A percentile compares a stretch with the other conserved stretches of the same genome.
Evolutionary conservation across 2,113 vertebrate genomes (phyloP).

Genomic region (Naja naja): DNA sequence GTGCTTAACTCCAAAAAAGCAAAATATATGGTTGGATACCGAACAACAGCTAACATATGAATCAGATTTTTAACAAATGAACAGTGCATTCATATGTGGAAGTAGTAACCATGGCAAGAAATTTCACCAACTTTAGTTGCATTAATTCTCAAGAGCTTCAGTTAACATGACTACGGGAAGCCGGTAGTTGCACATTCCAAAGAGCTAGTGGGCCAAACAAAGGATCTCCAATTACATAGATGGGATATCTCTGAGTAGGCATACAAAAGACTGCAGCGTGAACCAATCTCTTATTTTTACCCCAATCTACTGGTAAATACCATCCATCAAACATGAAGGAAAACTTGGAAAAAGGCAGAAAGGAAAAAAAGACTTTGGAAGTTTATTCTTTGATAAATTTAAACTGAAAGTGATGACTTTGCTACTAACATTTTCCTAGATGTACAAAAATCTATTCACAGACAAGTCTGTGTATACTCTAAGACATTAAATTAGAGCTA

Average conservation of each 20-base stretch:
- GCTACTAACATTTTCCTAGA: constrained; percentile 33
- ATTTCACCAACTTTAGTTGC: background rate
- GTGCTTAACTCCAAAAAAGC: background rate
- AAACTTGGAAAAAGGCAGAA: background rate
- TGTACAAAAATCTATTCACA: constrained; percentile 26
- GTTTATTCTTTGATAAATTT: constrained; percentile 61
- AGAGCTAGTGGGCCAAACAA: background rate
- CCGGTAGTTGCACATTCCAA: background rate
- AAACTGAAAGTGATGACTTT: constrained; percentile 40
- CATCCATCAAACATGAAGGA: background rate
- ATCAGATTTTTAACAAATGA: background rate
- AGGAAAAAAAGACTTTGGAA: constrained; percentile 53
- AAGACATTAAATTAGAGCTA: constrained; percentile 39
- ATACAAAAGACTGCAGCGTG: background rate
- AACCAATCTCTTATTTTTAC: background rate
- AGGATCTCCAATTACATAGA: background rate
- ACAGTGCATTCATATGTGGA: background rate
- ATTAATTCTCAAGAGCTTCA: background rate
- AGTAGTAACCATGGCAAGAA: background rate
- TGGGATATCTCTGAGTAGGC: background rate
- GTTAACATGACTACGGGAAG: background rate
- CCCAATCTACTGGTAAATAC: background rate
- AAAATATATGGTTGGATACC: background rate
- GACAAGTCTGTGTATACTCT: constrained; percentile 22
- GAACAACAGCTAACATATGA: background rate